These are phyloP conservation scores for Lepilemur ruficaudatus DNA, from an alignment of 2,797 vertebrate genomes.

Conservation along the genomic window DNA sequence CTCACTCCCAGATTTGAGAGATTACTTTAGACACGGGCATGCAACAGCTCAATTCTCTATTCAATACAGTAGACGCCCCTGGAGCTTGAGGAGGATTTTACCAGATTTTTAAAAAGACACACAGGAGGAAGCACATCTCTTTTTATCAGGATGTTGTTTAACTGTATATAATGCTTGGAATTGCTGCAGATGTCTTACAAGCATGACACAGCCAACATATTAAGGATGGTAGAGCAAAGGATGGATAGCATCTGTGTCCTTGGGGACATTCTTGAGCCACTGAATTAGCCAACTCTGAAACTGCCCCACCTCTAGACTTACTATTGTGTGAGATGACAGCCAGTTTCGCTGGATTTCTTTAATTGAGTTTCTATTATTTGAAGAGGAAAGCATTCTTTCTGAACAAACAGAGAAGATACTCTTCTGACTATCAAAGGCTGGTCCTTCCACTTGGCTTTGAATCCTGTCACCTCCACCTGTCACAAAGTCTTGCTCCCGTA, in stretches of 20 bases:
- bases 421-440: not conserved
- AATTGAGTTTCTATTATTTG: not conserved
- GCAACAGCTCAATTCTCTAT: not conserved
- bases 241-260: not conserved
- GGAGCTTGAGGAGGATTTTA: not conserved
- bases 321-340: not conserved
- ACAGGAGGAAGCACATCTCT: not conserved
- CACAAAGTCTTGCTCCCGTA: not conserved
- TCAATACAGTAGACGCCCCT: not conserved
- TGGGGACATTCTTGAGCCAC: not conserved
- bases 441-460: not conserved
- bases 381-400: not conserved
- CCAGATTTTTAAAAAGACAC: not conserved
- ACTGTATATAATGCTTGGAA: not conserved
- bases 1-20: not conserved
- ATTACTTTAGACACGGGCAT: not conserved
- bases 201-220: not conserved
- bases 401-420: not conserved
- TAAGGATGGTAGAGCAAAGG: not conserved
- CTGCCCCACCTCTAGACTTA: not conserved
- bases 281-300: not conserved
- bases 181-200: not conserved
- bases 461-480: not conserved
- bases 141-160: not conserved
- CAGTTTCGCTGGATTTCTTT: not conserved